phyloP scores from a whole-genome alignment of 92 coral and sea anemone species.

The Porites rus region DNA sequence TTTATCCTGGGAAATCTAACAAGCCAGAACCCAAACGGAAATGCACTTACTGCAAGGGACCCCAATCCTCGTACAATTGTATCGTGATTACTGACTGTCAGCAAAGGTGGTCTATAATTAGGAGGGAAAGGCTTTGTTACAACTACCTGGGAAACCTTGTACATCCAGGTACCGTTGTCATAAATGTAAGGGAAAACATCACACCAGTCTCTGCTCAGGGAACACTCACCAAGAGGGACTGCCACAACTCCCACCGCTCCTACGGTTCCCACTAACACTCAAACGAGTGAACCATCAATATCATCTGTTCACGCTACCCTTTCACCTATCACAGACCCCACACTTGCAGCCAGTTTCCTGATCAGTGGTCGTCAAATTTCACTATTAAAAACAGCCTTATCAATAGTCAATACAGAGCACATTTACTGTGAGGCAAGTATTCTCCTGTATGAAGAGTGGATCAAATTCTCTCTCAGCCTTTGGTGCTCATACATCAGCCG shows the following conservation, averaged over 20 bases:
- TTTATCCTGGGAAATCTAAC: not conserved
- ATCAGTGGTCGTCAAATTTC: constrained; percentile 13
- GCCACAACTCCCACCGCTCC: not conserved
- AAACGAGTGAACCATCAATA: not conserved
- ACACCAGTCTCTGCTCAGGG: constrained; percentile 30
- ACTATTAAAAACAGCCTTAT: constrained; percentile 59
- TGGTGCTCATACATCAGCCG: constrained; percentile 44
- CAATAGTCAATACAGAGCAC: constrained; percentile 18
- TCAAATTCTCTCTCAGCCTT: constrained; percentile 46
- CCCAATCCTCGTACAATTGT: constrained; percentile 40
- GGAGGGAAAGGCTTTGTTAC: not conserved
- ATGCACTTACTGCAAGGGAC: constrained; percentile 53
- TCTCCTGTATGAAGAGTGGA: constrained; percentile 62
- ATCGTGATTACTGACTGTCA: constrained; percentile 25
- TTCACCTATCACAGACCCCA: constrained; percentile 4
- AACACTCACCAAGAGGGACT: constrained; percentile 1
- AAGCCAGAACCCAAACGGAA: constrained; percentile 8
- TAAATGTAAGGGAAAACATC: constrained; percentile 19
- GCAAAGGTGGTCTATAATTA: constrained; percentile 21
- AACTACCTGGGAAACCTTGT: not conserved
- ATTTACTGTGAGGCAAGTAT: constrained; percentile 34
- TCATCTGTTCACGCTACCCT: constrained; percentile 12
- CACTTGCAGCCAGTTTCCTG: constrained; percentile 8
- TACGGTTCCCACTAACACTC: not conserved
- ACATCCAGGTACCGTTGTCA: constrained; percentile 19